phyloP scores from a whole-genome alignment of 2,888 invertebrate genomes.

The Mythimna vitellina region DNA sequence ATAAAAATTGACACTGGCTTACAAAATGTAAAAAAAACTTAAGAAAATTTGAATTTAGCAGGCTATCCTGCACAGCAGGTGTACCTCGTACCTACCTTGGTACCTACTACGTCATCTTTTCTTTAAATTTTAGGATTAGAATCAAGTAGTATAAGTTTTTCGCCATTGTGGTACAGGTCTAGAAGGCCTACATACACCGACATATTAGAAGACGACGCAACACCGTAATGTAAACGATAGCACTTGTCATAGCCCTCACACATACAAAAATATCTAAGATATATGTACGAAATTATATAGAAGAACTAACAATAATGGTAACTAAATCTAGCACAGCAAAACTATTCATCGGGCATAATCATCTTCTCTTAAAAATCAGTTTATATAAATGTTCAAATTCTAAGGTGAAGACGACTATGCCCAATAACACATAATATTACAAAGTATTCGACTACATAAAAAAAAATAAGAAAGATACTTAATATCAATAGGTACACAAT shows the following conservation, averaged over 20 bases:
- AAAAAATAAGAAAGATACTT: conserved; percentile 60
- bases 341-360: conserved; percentile 39
- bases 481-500: conserved; percentile 64
- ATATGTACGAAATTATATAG: conserved; percentile 50
- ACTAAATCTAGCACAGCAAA: conserved; percentile 66
- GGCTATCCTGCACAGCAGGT: too few relatives aligned
- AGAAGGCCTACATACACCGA: background rate
- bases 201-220: background rate
- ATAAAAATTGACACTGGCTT: too few relatives aligned
- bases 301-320: conserved; percentile 65
- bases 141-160: background rate
- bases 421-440: conserved; percentile 50
- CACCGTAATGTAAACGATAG: conserved; percentile 29
- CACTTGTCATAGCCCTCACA: conserved; percentile 9
- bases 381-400: background rate
- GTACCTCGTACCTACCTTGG: too few relatives aligned
- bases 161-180: background rate
- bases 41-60: too few relatives aligned
- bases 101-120: background rate
- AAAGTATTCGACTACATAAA: conserved; percentile 53
- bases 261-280: conserved; percentile 50
- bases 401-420: conserved; percentile 21
- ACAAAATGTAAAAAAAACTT: too few relatives aligned
- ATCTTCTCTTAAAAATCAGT: conserved; percentile 11
- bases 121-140: background rate